These are phyloP conservation scores for Machaerirhynchus nigripectus DNA, from an alignment of 2,113 vertebrate species.

Conservation along the genomic window DNA sequence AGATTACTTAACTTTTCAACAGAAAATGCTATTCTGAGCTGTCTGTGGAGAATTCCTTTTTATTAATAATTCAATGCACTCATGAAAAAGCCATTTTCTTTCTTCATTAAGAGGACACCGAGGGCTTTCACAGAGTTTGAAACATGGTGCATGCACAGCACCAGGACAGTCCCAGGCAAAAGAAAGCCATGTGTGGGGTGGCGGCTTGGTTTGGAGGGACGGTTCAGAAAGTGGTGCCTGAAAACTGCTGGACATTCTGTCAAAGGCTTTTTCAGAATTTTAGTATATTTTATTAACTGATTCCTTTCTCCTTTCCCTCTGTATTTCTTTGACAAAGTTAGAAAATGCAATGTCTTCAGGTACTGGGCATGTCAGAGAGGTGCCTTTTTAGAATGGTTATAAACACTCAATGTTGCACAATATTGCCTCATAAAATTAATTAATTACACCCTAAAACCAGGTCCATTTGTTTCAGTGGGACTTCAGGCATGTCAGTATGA, in stretches of 20 bases:
- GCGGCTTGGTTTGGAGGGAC: neutral
- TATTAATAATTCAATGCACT: neutral
- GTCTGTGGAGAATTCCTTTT: neutral
- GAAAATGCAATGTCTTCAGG: neutral
- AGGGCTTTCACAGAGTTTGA: neutral
- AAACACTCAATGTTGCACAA: neutral
- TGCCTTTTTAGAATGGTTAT: neutral
- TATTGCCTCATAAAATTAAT: neutral
- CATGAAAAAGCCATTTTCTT: neutral
- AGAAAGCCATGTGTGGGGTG: neutral
- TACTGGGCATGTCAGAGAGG: neutral
- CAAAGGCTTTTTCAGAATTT: neutral
- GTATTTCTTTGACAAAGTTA: neutral
- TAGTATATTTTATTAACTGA: neutral
- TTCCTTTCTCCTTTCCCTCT: neutral
- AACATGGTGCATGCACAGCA: neutral
- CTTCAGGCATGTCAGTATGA: neutral
- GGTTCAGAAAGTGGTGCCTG: neutral
- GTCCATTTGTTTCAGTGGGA: neutral
- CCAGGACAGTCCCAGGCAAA: neutral
- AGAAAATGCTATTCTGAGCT: neutral
- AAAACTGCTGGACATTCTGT: neutral
- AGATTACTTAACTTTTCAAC: neutral
- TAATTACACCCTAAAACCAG: neutral
- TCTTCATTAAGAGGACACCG: neutral